These are phyloP conservation scores for Nannobrachium achirus DNA, from an alignment of 2,113 vertebrate species.

Conservation along the genomic window DNA sequence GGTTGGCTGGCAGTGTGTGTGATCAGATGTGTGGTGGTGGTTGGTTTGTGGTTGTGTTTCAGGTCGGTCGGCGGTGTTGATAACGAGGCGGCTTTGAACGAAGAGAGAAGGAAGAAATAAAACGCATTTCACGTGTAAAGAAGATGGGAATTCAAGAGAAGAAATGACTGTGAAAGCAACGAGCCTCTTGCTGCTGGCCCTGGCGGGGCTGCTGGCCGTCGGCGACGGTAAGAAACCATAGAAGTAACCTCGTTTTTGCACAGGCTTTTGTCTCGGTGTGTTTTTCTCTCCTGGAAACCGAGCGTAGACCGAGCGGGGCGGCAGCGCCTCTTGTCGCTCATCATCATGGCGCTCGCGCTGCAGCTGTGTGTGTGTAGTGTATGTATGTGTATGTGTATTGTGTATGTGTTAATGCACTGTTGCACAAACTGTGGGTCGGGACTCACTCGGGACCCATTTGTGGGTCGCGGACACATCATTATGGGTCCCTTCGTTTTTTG, in stretches of 20 bases:
- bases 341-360: slow-evolving; percentile 77
- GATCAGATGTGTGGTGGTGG: slow-evolving; percentile 58
- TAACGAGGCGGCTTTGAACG: too few species aligned
- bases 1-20: slow-evolving; percentile 57
- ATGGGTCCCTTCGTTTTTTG: too few species aligned
- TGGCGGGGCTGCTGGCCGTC: slow-evolving; percentile 65
- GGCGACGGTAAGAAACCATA: slow-evolving; percentile 68
- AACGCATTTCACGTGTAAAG: slow-evolving; percentile 70
- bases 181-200: slow-evolving; percentile 68
- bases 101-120: too few species aligned
- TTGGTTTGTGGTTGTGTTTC: slow-evolving; percentile 74
- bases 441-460: too few species aligned
- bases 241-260: slow-evolving; percentile 35
- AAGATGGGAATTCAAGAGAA: slow-evolving; percentile 77
- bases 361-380: too few species aligned
- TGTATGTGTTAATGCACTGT: too few species aligned
- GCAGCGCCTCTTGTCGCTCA: slow-evolving; percentile 74
- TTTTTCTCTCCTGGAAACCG: slow-evolving; percentile 63
- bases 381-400: too few species aligned
- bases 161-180: slow-evolving; percentile 74
- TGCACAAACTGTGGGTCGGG: too few species aligned
- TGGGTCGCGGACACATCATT: too few species aligned
- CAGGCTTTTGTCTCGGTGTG: slow-evolving; percentile 68
- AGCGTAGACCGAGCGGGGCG: slow-evolving; percentile 1
- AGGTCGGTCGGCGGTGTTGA: slow-evolving; percentile 60